Conservation (phyloP, 2,797 vertebrate species). For the Acanthurus tractus region DNA sequence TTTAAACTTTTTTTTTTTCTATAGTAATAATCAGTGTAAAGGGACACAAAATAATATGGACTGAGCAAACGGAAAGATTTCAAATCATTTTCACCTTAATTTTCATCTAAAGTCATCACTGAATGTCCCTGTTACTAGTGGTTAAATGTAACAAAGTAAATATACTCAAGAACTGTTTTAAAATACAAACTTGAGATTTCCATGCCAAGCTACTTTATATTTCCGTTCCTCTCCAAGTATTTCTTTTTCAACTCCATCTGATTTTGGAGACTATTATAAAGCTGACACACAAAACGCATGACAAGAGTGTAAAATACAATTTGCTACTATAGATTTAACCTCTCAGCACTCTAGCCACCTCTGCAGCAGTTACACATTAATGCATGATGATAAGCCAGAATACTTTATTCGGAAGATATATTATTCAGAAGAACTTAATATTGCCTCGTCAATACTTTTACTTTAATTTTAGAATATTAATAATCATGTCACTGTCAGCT, state of each 20-base stretch:
- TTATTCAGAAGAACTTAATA: neutral
- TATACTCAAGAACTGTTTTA: neutral
- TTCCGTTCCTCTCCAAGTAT: neutral
- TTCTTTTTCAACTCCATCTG: neutral
- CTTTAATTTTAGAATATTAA: neutral
- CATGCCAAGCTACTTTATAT: neutral
- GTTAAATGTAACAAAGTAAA: neutral
- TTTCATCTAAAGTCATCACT: neutral
- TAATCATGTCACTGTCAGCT: no score
- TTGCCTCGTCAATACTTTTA: neutral
- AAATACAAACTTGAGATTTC: neutral
- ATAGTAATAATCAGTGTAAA: no score
- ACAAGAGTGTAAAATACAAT: neutral
- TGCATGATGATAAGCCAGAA: neutral
- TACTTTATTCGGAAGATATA: neutral
- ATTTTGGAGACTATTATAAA: neutral
- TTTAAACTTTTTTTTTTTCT: no score
- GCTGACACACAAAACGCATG: neutral
- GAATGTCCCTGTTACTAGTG: neutral
- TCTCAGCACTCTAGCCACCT: neutral
- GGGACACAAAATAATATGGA: no score
- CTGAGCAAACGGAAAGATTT: no score
- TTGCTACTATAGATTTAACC: neutral
- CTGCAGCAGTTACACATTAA: neutral
- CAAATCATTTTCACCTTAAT: neutral